Evolutionary conservation across 1,140 invertebrate species (phyloP), one percentile per base, ranked within the genome.

Genomic region (Drosophila leontia): DNA sequence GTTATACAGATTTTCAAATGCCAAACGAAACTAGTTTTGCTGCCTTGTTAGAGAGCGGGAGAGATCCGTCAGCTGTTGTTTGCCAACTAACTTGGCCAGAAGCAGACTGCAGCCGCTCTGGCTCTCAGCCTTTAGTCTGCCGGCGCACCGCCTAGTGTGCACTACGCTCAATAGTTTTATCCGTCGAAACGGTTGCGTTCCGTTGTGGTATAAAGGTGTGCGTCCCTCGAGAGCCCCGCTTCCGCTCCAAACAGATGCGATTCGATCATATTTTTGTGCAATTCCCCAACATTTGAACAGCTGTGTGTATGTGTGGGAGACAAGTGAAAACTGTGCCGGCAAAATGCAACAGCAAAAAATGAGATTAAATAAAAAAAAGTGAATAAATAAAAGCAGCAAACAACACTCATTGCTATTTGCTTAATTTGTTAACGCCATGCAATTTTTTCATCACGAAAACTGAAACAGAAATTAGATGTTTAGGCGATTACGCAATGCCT

Each of bases 21-120:
- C 70, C 70, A 77, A 82, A 81, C 68, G 75, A 90, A 90, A 90
- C 85, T 91, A 91, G 85, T 90, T 90, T 90, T 81, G 32, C 48
- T 69, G 64, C 48, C 48, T 29, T 35, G 42, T 77, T 77, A 80
- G 72, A 77, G 53, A 78, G 58, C 41, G 44, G 23, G 19, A 26
- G 50, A 44, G 68, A 58, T 42, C 64, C 64, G 63, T 79, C 86
- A 91, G 85, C 85, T 90, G 82, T 84, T 88, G 75, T 79, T 90
- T 53, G 67, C 45, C 77, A 74, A 35, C 42, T 65, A 75, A 81
- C 85, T 79, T 88, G 86, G 75, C 81, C 57, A 61, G 69, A 75
- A 69, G 60, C 62, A 34, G 23, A 65, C 75, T 82, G 82, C 83
- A 86, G 35, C 37, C 50, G 47, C 53, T 56, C n/a, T 26, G 7